These are phyloP conservation scores for Tipula vernalis DNA, from an alignment of 2,888 invertebrate species.

Conservation along the genomic window DNA sequence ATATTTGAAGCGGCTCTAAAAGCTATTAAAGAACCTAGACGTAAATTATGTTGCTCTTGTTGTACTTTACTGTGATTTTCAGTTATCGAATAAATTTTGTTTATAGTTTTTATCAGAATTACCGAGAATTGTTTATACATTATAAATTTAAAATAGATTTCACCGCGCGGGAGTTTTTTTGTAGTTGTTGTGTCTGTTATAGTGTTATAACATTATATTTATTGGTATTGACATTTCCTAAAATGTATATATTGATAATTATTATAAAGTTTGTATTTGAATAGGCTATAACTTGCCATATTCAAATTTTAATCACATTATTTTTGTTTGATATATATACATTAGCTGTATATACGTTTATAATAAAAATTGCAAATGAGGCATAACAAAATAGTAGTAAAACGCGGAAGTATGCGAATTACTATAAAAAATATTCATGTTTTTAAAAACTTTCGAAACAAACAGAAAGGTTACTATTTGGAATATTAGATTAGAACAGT, in stretches of 20 bases:
- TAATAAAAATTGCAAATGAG: too few relatives aligned
- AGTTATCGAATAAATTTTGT: neutral
- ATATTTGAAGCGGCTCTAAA: neutral
- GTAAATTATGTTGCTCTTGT: neutral
- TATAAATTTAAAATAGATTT: neutral
- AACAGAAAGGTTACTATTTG: too few relatives aligned
- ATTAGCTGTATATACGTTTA: neutral
- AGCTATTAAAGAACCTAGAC: neutral
- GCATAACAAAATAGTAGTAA: too few relatives aligned
- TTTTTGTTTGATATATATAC: neutral
- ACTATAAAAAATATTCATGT: too few relatives aligned
- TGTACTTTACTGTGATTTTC: neutral
- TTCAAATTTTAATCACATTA: neutral
- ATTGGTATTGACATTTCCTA: neutral
- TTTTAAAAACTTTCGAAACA: too few relatives aligned
- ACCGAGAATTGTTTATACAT: neutral
- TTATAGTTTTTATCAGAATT: neutral
- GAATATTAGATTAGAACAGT: too few relatives aligned
- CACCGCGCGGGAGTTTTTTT: neutral
- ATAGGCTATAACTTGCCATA: neutral
- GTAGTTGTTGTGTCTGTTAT: neutral
- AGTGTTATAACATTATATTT: neutral
- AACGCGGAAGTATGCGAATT: too few relatives aligned
- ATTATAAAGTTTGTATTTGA: neutral
- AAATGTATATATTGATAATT: neutral